Base-by-base conservation (phyloP, 1,140 invertebrate species). In the Acromyrmex heyeri region DNA sequence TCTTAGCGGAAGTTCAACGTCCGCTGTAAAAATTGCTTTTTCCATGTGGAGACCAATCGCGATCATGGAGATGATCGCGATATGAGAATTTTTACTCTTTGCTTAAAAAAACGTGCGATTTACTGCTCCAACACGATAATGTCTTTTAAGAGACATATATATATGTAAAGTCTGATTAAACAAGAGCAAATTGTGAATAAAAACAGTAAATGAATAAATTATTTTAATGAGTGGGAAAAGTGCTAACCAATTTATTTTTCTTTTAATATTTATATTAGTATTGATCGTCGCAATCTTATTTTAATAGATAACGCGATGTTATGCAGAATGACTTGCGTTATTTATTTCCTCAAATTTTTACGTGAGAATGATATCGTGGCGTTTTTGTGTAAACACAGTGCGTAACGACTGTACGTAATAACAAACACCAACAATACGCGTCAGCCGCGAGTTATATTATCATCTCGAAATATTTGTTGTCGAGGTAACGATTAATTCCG, bases 11-110 rank as follows among this genome's bases (percentile, higher is more conserved):
- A 61, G 24, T 34, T 55, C 55, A 50, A 34, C 27, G 38, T 50
- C 34, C 64, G 55, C 24, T 69, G 27, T 77, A 87, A 88, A 59
- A 88, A 87, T 69, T 72, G 12, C 64, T 44, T 57, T 50, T 77
- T 72, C 24, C n/a, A 16, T 8, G 30, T 27, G 55, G 21, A 38
- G 44, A 64, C 16, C 34, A 55, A 24, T 57, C 30, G 62, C 30
- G 44, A 53, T 67, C 21, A 10, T 24, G 1, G 24, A 24, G 38
- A 69, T 50, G 12, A 69, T 69, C 21, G 65, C n/a, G 38, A 64
- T 48, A 64, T 77, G 16, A 21, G 8, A 48, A 73, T 73, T 75
- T 75, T 62, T 57, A 24, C 12, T 83, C 69, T 14, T 21, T 12
- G n/a, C 14, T 57, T 53, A 61, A 24, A 61, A 24, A 50, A 50